Evolutionary conservation across 2,888 invertebrate genomes (phyloP).

Genomic region (Prosopocoilus inquinatus): DNA sequence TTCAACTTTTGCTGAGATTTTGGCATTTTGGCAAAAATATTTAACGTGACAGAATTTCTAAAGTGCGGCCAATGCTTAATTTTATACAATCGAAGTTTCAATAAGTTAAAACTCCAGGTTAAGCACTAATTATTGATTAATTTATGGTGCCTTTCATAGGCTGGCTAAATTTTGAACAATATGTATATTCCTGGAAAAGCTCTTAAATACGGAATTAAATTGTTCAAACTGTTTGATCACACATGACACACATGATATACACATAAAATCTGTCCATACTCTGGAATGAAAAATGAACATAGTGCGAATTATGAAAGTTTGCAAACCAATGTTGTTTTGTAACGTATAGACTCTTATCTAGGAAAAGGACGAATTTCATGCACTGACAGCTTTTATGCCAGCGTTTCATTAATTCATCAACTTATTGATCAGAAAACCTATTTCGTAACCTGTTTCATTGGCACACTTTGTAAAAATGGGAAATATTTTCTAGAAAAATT

Average conservation of each 20-base stretch:
- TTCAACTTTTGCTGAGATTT: neutral
- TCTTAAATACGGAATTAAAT: neutral
- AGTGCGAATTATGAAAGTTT: neutral
- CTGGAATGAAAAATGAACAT: neutral
- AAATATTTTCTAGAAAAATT: too few species aligned
- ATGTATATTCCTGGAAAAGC: neutral
- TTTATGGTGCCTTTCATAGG: neutral
- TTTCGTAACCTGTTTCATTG: too few species aligned
- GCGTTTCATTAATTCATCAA: neutral
- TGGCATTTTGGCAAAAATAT: neutral
- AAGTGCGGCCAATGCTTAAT: neutral
- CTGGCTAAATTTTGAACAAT: constrained; percentile 1
- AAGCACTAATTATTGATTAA: neutral
- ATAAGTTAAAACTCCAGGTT: constrained; percentile 2
- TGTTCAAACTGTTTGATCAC: constrained; percentile 1
- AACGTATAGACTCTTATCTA: neutral
- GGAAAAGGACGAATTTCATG: too few species aligned
- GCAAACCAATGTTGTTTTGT: too few species aligned
- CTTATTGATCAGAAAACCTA: neutral
- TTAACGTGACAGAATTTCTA: neutral
- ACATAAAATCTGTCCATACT: neutral
- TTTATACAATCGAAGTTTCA: constrained; percentile 1
- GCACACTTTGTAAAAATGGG: neutral
- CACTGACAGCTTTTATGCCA: neutral
- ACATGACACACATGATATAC: constrained; percentile 3